phyloP scores from a whole-genome alignment of 1,140 invertebrate genomes.

The Hyles vespertilio region DNA sequence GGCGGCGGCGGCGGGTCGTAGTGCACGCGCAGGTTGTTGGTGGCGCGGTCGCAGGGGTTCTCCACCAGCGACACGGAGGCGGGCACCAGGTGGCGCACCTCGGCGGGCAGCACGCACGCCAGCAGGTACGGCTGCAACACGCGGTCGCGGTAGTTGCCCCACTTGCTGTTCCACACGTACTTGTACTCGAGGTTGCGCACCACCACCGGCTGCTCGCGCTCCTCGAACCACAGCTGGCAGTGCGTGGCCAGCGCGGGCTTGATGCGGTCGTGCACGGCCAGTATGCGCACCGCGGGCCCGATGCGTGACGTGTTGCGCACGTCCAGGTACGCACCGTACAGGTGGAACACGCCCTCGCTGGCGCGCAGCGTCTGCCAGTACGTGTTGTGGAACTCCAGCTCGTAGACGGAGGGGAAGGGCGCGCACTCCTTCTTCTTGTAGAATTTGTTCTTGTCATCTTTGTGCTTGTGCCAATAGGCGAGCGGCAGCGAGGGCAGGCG shows the following conservation, averaged over 20 bases:
- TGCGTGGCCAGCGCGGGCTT: constrained; percentile 88
- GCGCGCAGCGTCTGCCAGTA: constrained; percentile 92
- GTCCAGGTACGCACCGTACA: constrained; percentile 94
- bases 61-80: constrained; percentile 92
- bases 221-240: constrained; percentile 94
- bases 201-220: constrained; percentile 86
- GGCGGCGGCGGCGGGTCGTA: constrained; percentile 80
- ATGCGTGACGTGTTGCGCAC: constrained; percentile 84
- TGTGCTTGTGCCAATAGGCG: constrained; percentile 88
- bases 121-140: constrained; percentile 94
- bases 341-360: constrained; percentile 89
- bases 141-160: constrained; percentile 95
- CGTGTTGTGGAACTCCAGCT: constrained; percentile 93
- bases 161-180: constrained; percentile 95
- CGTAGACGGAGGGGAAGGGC: constrained; percentile 89
- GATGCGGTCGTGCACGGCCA: constrained; percentile 93
- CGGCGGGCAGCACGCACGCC: constrained; percentile 89
- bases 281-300: constrained; percentile 88
- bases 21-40: constrained; percentile 91
- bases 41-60: constrained; percentile 88
- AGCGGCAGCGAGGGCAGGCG: constrained; percentile 87
- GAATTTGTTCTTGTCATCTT: constrained; percentile 82
- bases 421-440: constrained; percentile 86
- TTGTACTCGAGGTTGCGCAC: constrained; percentile 92
- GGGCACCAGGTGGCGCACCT: constrained; percentile 84